A percentile compares a stretch with the other conserved stretches of the same genome.
phyloP scores from a whole-genome alignment of 2,113 vertebrate species.

The Triplophysa siluroides region DNA sequence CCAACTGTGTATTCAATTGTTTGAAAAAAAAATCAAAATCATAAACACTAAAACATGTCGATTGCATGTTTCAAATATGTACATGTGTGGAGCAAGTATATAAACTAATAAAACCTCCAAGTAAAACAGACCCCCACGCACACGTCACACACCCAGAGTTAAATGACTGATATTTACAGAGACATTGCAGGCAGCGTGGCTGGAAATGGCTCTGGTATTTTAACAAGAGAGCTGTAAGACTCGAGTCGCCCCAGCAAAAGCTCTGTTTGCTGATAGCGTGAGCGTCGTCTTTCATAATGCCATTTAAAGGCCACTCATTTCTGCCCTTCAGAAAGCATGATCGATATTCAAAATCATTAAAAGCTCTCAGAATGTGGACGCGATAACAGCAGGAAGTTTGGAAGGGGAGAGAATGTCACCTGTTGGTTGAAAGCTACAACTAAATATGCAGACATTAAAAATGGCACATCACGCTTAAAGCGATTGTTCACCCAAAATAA shows the following conservation, averaged over 20 bases:
- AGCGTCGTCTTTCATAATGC: slow-evolving; percentile 10
- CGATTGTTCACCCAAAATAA: no score
- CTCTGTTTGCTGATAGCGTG: slow-evolving; percentile 7
- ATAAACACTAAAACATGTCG: no score
- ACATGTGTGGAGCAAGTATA: no score
- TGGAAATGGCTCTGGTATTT: not conserved
- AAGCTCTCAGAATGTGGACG: slow-evolving; percentile 13
- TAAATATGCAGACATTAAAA: not conserved
- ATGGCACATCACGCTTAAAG: not conserved
- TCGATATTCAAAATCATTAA: slow-evolving; percentile 50
- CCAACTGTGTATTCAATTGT: no score
- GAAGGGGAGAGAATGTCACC: slow-evolving; percentile 30
- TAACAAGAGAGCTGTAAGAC: slow-evolving; percentile 9
- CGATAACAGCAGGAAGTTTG: slow-evolving; percentile 18
- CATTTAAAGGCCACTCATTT: slow-evolving; percentile 41
- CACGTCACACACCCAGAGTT: not conserved
- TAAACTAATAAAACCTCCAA: not conserved
- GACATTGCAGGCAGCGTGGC: not conserved
- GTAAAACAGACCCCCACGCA: not conserved
- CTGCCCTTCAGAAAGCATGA: slow-evolving; percentile 24
- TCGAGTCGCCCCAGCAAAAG: slow-evolving; percentile 9
- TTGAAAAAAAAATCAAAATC: no score
- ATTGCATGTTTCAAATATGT: no score
- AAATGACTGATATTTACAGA: slow-evolving; percentile 37
- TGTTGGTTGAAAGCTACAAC: slow-evolving; percentile 14